Percentiles rank a stretch among this genome's conserved stretches.
Evolutionary conservation across 2,797 vertebrate genomes (phyloP).

Genomic region (Chaunax sp.): DNA sequence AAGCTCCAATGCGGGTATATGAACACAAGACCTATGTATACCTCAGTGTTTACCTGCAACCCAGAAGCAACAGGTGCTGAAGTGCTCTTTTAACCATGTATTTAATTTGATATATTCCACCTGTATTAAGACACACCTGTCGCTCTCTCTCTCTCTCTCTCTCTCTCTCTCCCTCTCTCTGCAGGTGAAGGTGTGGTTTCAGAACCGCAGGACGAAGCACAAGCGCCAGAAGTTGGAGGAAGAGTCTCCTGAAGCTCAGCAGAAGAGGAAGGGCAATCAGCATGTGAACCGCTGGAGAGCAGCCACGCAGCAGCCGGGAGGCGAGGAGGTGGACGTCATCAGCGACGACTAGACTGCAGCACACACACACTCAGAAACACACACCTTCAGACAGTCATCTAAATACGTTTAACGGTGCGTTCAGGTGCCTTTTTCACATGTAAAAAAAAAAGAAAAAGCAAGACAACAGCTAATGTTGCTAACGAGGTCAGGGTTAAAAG

Average conservation of each 20-base stretch:
- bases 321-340: slow-evolving; percentile 85
- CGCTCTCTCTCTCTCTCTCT: too few species aligned
- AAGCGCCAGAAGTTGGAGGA: slow-evolving; percentile 90
- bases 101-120: too few species aligned
- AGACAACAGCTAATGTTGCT: background rate
- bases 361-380: slow-evolving; percentile 8
- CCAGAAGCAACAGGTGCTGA: too few species aligned
- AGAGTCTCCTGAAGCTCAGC: slow-evolving; percentile 85
- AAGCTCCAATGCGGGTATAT: too few species aligned
- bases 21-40: too few species aligned
- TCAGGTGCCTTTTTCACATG: background rate
- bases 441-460: background rate
- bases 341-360: slow-evolving; percentile 81
- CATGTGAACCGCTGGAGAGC: slow-evolving; percentile 88
- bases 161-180: background rate
- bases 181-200: slow-evolving; percentile 88
- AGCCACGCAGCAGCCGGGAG: slow-evolving; percentile 83
- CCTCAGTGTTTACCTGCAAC: too few species aligned
- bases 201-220: slow-evolving; percentile 89
- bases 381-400: background rate
- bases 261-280: slow-evolving; percentile 88
- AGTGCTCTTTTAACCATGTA: too few species aligned
- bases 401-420: background rate
- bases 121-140: too few species aligned
- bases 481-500: background rate